Conservation (phyloP, 2,888 invertebrate species). For the Heliconius sara region DNA sequence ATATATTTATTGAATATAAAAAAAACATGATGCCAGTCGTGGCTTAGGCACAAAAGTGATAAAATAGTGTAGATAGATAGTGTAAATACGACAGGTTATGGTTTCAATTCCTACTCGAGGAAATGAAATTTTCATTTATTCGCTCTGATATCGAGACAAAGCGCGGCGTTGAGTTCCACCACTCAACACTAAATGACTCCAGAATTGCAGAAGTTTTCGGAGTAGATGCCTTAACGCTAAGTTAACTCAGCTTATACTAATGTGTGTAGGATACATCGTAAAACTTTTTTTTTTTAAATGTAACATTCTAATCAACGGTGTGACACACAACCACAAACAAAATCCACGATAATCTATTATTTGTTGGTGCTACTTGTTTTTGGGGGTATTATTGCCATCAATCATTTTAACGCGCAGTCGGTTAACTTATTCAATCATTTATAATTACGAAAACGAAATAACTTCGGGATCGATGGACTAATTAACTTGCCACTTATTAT, state of each 20-base stretch:
- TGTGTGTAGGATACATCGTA: too few species aligned
- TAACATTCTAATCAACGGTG: conserved; percentile 4
- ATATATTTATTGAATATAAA: too few species aligned
- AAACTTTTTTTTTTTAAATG: not conserved
- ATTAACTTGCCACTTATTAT: conserved; percentile 36
- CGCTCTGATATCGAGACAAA: not conserved
- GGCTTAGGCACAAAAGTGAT: too few species aligned
- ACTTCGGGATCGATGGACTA: conserved; percentile 43
- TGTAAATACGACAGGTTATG: too few species aligned
- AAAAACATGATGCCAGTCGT: too few species aligned
- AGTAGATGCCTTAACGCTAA: too few species aligned
- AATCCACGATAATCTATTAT: conserved; percentile 48
- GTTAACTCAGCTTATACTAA: too few species aligned
- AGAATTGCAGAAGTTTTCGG: too few species aligned
- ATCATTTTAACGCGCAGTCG: conserved; percentile 47
- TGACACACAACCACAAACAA: conserved; percentile 27
- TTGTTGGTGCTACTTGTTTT: conserved; percentile 48
- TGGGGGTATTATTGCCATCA: conserved; percentile 47
- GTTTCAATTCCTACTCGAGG: too few species aligned
- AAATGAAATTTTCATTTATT: too few species aligned
- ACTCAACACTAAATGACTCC: not conserved
- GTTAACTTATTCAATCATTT: conserved; percentile 50
- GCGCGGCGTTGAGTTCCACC: not conserved
- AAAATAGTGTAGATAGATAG: too few species aligned
- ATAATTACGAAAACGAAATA: conserved; percentile 47